These are phyloP conservation scores for Hyles lineata DNA, from an alignment of 2,888 invertebrate genomes.

Conservation along the genomic window DNA sequence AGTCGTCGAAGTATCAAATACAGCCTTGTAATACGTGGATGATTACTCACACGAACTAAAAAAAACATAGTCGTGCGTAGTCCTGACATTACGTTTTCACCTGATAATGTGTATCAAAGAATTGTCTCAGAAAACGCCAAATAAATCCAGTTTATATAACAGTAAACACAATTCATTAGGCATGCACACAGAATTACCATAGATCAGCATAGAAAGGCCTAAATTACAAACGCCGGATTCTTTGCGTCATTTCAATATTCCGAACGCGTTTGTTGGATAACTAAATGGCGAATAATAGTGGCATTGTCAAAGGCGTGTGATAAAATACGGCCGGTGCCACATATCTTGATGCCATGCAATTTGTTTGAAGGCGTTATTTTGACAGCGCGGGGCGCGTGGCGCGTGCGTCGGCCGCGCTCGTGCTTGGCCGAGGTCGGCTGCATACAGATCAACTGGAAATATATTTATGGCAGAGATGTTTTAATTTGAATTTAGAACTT, in stretches of 20 bases:
- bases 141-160: background rate
- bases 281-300: slow-evolving; percentile 17
- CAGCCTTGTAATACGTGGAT: background rate
- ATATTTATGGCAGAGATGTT: background rate
- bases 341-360: slow-evolving; percentile 43
- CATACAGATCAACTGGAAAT: slow-evolving; percentile 15
- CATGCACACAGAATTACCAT: slow-evolving; percentile 32
- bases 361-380: slow-evolving; percentile 37
- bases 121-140: background rate
- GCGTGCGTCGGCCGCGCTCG: slow-evolving; percentile 27
- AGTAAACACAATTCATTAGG: slow-evolving; percentile 1
- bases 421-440: slow-evolving; percentile 24
- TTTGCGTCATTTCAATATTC: background rate
- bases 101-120: too few relatives aligned
- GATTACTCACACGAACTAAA: background rate
- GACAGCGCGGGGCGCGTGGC: slow-evolving; percentile 16
- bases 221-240: slow-evolving; percentile 9
- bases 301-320: slow-evolving; percentile 35
- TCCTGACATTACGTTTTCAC: background rate
- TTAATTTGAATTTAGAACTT: background rate
- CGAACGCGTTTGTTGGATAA: background rate
- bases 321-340: slow-evolving; percentile 45
- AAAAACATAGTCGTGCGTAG: background rate
- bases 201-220: slow-evolving; percentile 26
- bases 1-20: background rate